phyloP scores from a whole-genome alignment of 2,113 vertebrate genomes.

The Corydoras maculifer region DNA sequence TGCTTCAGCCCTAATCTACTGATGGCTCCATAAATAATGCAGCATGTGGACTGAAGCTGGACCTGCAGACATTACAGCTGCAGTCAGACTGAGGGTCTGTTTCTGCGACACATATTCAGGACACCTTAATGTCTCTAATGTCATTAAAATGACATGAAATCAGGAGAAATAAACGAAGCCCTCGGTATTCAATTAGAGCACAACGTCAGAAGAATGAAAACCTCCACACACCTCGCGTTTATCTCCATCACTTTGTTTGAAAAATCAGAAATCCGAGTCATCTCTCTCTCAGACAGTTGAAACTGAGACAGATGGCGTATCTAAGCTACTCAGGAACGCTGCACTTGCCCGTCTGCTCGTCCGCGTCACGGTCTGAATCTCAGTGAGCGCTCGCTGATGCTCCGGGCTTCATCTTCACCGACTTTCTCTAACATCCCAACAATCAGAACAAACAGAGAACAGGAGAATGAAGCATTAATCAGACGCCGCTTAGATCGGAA shows the following conservation, averaged over 20 bases:
- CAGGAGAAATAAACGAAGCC: too few species aligned
- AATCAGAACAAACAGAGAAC: too few species aligned
- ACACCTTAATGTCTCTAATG: too few species aligned
- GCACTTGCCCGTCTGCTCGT: slow-evolving; percentile 24
- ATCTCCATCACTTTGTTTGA: too few species aligned
- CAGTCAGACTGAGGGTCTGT: slow-evolving; percentile 26
- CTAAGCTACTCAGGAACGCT: slow-evolving; percentile 25
- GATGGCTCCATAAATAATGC: slow-evolving; percentile 48
- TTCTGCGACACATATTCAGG: slow-evolving; percentile 25
- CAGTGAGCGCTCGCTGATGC: background rate
- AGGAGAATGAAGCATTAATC: too few species aligned
- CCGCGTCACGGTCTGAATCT: background rate
- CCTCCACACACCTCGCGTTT: too few species aligned
- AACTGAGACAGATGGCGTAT: slow-evolving; percentile 25
- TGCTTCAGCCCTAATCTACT: slow-evolving; percentile 35
- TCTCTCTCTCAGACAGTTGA: background rate
- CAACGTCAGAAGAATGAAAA: too few species aligned
- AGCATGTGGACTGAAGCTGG: slow-evolving; percentile 29
- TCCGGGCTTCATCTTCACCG: background rate
- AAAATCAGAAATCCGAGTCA: background rate
- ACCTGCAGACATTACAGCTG: slow-evolving; percentile 35
- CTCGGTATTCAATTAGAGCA: too few species aligned
- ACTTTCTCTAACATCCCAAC: background rate
- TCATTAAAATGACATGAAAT: too few species aligned
- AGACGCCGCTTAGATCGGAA: too few species aligned